Base-by-base conservation (phyloP, 92 coral and sea anemone species). In the Porites rus region DNA sequence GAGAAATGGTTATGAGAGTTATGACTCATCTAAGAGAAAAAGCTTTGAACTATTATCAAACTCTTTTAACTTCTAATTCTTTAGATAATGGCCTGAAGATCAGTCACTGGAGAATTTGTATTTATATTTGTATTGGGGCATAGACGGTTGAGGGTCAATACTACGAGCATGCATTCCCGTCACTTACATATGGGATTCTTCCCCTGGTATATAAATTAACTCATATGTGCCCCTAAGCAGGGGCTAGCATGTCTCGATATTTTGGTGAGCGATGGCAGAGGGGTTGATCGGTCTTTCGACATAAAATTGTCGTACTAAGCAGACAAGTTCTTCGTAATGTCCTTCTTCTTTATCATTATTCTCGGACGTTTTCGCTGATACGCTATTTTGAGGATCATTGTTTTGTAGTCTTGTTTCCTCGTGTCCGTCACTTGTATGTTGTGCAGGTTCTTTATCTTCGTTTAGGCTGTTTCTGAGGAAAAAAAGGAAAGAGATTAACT, bases 301-400 rank as follows among this genome's bases (percentile, higher is more conserved):
- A 69, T 94, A 94, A 84, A 94, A 94, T 78, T 94, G 98, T 70
- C 98, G 92, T 24, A 94, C 98, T 50, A 94, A 90, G 71, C 98
- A 94, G 65, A 94, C 79, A 4, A 94, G 93, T 84, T 94, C 98
- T 81, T 94, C 98, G 58, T 94, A 94, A 21, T 65, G 80, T 53
- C 94, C 93, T 43, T 92, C 97, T 7, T 91, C 94, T 6, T 89
- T 92, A 20, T 90, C 95, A 22, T 58, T 38, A 38, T 38, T 72
- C 16, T 72, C 80, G 19, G 91, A 31, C 4, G 53, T 64, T 21
- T 51, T 46, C 25, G 25, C 51, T 20, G 13, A 51, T n/a, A 16
- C 60, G 51, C 46, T 31, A 58, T 69, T 88, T 50, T 59, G 72
- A 9, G 65, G 16, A 10, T n/a, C 31, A 54, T 75, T 59, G 16